Evolutionary conservation across 2,113 vertebrate genomes (phyloP).

Genomic region (Tragelaphus buxtoni): DNA sequence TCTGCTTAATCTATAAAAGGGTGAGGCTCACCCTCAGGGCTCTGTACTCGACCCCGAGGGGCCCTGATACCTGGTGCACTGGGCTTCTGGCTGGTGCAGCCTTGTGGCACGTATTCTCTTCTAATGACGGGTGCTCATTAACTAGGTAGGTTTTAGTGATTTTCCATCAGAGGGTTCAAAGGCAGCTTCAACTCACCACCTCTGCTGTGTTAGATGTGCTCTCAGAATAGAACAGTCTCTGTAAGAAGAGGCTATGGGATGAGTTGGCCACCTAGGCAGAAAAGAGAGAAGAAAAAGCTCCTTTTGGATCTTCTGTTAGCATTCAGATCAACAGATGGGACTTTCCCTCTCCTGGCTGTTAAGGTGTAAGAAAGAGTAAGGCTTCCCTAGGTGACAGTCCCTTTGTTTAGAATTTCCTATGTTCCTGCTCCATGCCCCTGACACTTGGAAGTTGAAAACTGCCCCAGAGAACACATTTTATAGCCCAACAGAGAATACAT

Average conservation of each 20-base stretch:
- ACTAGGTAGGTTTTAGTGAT: background rate
- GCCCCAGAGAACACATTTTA: background rate
- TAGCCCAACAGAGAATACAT: background rate
- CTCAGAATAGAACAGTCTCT: background rate
- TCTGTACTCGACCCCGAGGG: background rate
- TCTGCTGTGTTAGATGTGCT: background rate
- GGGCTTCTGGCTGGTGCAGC: background rate
- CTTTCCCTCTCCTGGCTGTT: background rate
- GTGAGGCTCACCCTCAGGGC: background rate
- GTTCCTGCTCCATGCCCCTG: background rate
- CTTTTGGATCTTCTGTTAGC: background rate
- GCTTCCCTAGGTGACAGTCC: background rate
- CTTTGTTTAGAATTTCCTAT: background rate
- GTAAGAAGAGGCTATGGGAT: background rate
- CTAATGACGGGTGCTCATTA: background rate
- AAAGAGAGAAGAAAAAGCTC: background rate
- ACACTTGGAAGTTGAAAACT: background rate
- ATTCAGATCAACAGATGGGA: background rate
- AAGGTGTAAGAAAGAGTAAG: background rate
- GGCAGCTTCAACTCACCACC: background rate
- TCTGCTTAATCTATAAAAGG: background rate
- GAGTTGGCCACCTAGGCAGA: background rate
- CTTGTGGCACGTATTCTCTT: background rate
- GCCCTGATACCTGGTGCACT: background rate
- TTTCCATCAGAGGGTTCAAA: background rate